These are phyloP conservation scores for Dioctria rufipes DNA, from an alignment of 2,888 invertebrate species.

Conservation along the genomic window DNA sequence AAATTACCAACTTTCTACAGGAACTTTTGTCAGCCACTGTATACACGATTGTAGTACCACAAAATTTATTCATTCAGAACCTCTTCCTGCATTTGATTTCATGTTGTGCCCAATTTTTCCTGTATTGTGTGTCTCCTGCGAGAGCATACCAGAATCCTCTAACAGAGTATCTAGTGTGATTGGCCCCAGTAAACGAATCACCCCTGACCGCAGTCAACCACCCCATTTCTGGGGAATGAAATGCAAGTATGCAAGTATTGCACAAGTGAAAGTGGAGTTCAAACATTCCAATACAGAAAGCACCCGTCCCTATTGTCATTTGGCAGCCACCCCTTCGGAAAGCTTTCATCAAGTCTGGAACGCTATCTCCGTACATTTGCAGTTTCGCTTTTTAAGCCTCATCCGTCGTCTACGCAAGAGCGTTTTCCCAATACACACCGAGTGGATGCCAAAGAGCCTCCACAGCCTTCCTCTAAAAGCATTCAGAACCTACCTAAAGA, in stretches of 20 bases:
- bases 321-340: neutral
- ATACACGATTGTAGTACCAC: slow-evolving; percentile 3
- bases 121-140: neutral
- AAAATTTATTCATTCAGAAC: slow-evolving; percentile 42
- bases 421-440: neutral
- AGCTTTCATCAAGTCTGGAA: neutral
- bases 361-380: neutral
- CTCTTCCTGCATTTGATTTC: slow-evolving; percentile 33
- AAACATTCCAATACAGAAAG: neutral
- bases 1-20: neutral
- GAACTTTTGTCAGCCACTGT: slow-evolving; percentile 12
- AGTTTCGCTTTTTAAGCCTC: slow-evolving; percentile 38
- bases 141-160: neutral
- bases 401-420: slow-evolving; percentile 16
- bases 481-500: slow-evolving; percentile 10
- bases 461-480: neutral
- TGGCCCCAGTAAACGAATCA: neutral
- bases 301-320: neutral
- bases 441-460: slow-evolving; percentile 13
- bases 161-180: no score
- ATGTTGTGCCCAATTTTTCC: neutral
- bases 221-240: neutral
- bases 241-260: slow-evolving; percentile 33
- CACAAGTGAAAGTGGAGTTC: slow-evolving; percentile 44
- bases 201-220: slow-evolving; percentile 3